Percentiles rank a stretch among this genome's conserved stretches.
Evolutionary conservation across 2,113 vertebrate genomes (phyloP).

Genomic region (Sarotherodon lohbergeri): DNA sequence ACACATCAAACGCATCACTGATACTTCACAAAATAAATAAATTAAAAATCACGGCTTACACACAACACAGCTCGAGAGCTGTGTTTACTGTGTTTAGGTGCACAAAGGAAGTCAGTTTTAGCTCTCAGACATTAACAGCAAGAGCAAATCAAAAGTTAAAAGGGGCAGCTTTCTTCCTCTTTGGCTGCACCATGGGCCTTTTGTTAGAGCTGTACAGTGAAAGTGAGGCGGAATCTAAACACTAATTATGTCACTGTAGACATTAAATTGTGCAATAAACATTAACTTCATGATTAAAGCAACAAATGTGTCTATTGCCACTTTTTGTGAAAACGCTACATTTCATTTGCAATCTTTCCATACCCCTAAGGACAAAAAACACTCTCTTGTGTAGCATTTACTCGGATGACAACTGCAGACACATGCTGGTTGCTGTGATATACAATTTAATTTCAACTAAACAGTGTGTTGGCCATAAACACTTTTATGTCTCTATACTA

Average conservation of each 20-base stretch:
- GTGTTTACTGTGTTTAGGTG: neutral
- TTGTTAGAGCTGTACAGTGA: neutral
- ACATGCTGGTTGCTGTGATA: neutral
- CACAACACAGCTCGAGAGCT: neutral
- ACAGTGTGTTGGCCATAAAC: neutral
- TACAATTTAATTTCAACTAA: neutral
- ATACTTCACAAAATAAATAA: neutral
- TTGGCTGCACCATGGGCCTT: neutral
- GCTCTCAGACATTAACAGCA: neutral
- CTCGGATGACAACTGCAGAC: neutral
- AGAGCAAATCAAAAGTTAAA: neutral
- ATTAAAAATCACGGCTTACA: neutral
- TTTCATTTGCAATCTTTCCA: neutral
- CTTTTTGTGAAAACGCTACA: neutral
- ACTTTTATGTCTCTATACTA: neutral
- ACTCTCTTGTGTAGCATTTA: neutral
- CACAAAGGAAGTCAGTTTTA: neutral
- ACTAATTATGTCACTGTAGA: neutral
- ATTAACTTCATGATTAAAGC: neutral
- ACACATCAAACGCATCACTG: neutral
- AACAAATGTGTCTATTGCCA: fast-evolving
- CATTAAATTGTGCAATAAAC: neutral
- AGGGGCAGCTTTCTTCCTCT: neutral
- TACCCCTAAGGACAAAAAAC: neutral
- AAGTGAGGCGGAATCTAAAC: neutral